Evolutionary conservation across 1,140 invertebrate species (phyloP).

Genomic region (Eulimnadia texana): DNA sequence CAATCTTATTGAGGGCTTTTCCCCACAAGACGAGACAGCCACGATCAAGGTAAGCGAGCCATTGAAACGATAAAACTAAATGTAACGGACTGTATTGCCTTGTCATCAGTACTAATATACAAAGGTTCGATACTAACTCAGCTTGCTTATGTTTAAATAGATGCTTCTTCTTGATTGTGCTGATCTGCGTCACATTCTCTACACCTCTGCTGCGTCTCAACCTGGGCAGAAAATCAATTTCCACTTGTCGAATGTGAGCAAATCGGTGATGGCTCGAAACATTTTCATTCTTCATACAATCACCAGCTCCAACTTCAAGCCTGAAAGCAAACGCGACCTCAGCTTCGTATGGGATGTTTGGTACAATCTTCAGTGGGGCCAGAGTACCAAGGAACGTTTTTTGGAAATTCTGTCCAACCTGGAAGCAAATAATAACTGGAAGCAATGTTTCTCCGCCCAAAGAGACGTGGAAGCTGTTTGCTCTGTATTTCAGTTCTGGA

Average conservation of each 20-base stretch:
- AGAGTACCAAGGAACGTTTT: neutral
- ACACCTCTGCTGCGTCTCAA: neutral
- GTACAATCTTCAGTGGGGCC: neutral
- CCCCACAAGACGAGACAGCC: no score
- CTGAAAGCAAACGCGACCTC: neutral
- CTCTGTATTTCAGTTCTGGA: no score
- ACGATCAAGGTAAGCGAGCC: no score
- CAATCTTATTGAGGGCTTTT: neutral
- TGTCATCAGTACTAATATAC: no score
- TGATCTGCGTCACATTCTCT: neutral
- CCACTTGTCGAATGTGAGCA: neutral
- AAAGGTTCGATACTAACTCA: no score
- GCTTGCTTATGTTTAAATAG: neutral
- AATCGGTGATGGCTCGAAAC: neutral
- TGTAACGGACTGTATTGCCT: neutral
- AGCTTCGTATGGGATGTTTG: neutral
- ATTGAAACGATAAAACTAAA: neutral
- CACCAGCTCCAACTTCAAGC: neutral
- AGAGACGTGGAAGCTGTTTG: no score
- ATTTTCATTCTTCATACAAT: neutral
- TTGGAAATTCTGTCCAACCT: neutral
- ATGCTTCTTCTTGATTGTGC: conserved; percentile 1
- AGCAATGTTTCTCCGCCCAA: no score
- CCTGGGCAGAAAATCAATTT: neutral
- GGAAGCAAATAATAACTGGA: no score